A percentile compares a stretch with the other conserved stretches of the same genome.
Conservation (phyloP, 2,888 invertebrate species). For the Drosophila mercatorum region DNA sequence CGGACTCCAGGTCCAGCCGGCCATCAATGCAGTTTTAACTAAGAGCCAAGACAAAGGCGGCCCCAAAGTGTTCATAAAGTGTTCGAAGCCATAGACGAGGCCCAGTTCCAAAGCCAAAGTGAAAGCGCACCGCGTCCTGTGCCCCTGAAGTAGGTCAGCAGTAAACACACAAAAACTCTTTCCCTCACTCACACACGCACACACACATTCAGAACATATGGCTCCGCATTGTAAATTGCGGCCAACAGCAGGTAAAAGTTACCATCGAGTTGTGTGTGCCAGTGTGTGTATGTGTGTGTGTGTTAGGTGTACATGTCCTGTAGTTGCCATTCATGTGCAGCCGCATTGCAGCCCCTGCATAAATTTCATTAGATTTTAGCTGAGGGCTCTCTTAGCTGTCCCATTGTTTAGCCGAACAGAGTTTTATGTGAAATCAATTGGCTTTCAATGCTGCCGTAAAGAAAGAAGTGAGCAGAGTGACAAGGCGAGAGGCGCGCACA, state of each 20-base stretch:
- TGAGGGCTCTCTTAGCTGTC: conserved; percentile 41
- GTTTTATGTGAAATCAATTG: conserved; percentile 72
- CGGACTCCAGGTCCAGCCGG: conserved; percentile 64
- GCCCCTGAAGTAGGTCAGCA: conserved; percentile 61
- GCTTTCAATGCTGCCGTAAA: conserved; percentile 53
- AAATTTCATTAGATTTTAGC: conserved; percentile 79
- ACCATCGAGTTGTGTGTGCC: conserved; percentile 31
- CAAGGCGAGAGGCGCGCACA: background rate
- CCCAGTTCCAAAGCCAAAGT: conserved; percentile 44
- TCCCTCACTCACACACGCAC: conserved; percentile 20
- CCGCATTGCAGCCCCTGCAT: conserved; percentile 77
- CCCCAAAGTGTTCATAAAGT: conserved; percentile 75
- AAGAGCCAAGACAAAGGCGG: conserved; percentile 70
- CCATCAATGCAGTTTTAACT: conserved; percentile 72
- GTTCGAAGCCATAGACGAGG: conserved; percentile 48
- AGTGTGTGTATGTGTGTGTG: conserved; percentile 7
- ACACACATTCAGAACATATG: conserved; percentile 32
- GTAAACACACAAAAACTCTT: conserved; percentile 19
- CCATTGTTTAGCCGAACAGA: conserved; percentile 43
- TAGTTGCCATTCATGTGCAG: conserved; percentile 64
- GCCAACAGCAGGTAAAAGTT: conserved; percentile 69
- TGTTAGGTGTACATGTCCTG: conserved; percentile 45
- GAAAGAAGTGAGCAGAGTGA: conserved; percentile 3
- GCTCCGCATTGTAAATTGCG: conserved; percentile 61
- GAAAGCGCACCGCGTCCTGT: conserved; percentile 45